Conservation (phyloP, 2,113 vertebrate species). For the Caloenas nicobarica region DNA sequence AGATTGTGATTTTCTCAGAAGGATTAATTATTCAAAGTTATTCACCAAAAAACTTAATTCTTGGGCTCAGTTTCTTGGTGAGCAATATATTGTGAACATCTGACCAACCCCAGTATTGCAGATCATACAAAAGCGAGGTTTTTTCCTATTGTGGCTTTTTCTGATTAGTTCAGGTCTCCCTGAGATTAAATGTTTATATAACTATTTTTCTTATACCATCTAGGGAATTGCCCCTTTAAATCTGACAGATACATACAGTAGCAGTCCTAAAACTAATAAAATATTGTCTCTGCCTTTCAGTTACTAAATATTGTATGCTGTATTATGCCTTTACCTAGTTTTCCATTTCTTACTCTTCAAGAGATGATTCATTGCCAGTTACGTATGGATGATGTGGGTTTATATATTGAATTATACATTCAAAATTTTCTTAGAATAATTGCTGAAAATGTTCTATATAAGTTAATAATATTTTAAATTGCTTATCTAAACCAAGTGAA, state of each 20-base stretch:
- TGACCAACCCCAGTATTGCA: not conserved
- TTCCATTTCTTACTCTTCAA: not conserved
- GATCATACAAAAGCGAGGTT: not conserved
- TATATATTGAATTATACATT: not conserved
- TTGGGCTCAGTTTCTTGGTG: slow-evolving; percentile 45
- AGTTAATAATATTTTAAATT: not conserved
- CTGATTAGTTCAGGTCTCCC: not conserved
- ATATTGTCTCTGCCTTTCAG: not conserved
- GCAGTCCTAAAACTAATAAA: not conserved
- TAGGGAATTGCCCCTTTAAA: not conserved
- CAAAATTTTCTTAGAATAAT: not conserved
- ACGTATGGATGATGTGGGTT: not conserved
- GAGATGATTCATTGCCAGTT: not conserved
- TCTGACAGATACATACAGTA: not conserved
- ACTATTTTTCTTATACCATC: not conserved
- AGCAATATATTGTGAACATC: slow-evolving; percentile 61
- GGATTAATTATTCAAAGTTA: slow-evolving; percentile 72
- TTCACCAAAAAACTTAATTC: slow-evolving; percentile 65
- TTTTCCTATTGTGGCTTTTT: not conserved
- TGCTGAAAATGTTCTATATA: not conserved
- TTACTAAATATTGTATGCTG: not conserved
- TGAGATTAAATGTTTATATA: not conserved
- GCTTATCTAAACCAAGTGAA: not conserved
- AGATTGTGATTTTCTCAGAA: slow-evolving; percentile 69
- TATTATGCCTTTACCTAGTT: not conserved